These are phyloP conservation scores for Prionace glauca DNA, from an alignment of 2,797 vertebrate genomes.

Conservation along the genomic window DNA sequence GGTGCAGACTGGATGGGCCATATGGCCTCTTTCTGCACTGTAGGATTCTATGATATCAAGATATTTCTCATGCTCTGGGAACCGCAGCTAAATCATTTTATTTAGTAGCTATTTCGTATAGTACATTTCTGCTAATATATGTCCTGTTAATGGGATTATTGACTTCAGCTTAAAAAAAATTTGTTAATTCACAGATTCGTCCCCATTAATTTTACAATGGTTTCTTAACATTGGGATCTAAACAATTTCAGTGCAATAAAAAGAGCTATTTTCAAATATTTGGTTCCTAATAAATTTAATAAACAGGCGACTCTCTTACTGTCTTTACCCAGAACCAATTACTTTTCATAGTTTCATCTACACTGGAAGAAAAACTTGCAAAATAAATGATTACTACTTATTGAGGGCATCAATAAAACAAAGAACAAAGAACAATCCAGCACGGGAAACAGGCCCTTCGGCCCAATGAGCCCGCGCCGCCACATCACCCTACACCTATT, in stretches of 20 bases:
- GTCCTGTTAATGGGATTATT: not conserved
- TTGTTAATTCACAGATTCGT: not conserved
- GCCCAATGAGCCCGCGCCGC: too few species aligned
- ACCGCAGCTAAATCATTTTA: not conserved
- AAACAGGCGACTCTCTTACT: not conserved
- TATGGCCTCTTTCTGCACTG: too few species aligned
- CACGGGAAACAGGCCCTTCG: too few species aligned
- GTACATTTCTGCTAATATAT: not conserved
- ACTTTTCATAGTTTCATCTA: not conserved
- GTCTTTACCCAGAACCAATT: not conserved
- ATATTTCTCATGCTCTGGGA: not conserved
- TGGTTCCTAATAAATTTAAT: not conserved
- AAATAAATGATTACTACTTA: not conserved
- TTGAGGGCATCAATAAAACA: not conserved
- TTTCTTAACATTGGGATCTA: not conserved
- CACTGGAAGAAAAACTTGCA: not conserved
- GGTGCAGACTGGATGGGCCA: too few species aligned
- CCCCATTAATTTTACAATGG: not conserved
- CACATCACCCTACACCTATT: too few species aligned
- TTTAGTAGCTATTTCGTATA: not conserved
- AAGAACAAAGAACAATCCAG: too few species aligned
- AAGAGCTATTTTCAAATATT: not conserved
- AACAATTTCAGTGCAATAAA: not conserved
- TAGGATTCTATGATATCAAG: not conserved
- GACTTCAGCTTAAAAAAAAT: not conserved